Conservation (phyloP, 2,797 vertebrate species). For the Antrozous pallidus region DNA sequence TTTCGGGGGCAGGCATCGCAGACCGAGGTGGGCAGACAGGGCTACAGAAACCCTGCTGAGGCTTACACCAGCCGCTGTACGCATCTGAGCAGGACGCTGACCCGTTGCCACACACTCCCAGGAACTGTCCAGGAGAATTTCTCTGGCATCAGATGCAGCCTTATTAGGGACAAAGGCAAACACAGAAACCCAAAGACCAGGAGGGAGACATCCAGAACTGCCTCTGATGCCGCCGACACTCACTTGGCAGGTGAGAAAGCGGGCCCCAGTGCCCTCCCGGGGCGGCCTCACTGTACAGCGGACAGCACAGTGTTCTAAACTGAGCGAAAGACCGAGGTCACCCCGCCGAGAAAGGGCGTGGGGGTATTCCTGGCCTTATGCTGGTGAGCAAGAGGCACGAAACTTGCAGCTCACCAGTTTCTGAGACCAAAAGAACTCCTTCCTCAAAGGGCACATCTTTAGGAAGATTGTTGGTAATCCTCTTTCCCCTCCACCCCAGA, state of each 20-base stretch:
- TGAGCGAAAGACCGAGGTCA: background rate
- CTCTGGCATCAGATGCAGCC: background rate
- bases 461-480: background rate
- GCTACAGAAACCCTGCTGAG: fast-evolving
- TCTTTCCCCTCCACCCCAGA: background rate
- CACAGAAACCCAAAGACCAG: background rate
- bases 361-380: background rate
- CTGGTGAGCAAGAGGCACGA: background rate
- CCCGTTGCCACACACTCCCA: background rate
- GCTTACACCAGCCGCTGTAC: fast-evolving
- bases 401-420: background rate
- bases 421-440: background rate
- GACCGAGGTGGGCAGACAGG: background rate
- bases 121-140: background rate
- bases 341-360: background rate
- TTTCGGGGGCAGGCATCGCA: background rate
- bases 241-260: background rate
- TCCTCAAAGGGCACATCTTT: background rate
- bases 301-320: background rate
- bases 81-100: background rate
- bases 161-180: background rate
- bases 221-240: background rate
- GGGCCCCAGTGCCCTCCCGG: background rate
- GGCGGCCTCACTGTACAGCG: background rate
- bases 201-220: background rate